phyloP scores from a whole-genome alignment of 2,113 vertebrate genomes.

The Cricetomys ansorgei region DNA sequence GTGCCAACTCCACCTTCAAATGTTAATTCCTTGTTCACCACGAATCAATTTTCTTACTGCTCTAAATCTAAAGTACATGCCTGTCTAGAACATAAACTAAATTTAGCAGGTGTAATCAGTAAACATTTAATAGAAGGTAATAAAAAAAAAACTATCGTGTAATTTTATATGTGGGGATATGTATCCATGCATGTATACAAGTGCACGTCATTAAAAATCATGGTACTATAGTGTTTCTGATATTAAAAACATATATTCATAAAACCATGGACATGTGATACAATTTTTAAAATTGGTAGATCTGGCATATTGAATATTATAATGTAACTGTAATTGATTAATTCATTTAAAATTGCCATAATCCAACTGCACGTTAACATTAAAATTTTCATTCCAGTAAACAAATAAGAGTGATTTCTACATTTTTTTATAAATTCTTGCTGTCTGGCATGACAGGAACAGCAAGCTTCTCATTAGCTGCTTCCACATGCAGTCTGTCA shows the following conservation, averaged over 20 bases:
- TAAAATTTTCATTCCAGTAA: slow-evolving; percentile 30
- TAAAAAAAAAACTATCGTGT: neutral
- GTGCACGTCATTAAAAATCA: neutral
- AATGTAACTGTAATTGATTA: neutral
- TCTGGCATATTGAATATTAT: neutral
- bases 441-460: neutral
- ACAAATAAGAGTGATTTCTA: neutral
- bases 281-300: neutral
- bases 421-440: slow-evolving; percentile 38
- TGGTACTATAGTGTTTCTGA: neutral
- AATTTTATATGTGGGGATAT: neutral
- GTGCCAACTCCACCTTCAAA: neutral
- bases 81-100: slow-evolving; percentile 43
- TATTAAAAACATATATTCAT: neutral
- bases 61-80: slow-evolving; percentile 41
- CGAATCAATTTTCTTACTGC: slow-evolving; percentile 43
- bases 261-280: neutral
- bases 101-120: slow-evolving; percentile 4
- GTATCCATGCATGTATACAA: neutral
- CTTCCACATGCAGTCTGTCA: neutral
- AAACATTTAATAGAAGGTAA: slow-evolving; percentile 22
- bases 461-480: neutral
- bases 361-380: neutral
- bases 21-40: slow-evolving; percentile 10
- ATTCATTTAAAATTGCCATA: slow-evolving; percentile 4